phyloP scores from a whole-genome alignment of 1,140 invertebrate genomes.

The Diachasma alloeum region DNA sequence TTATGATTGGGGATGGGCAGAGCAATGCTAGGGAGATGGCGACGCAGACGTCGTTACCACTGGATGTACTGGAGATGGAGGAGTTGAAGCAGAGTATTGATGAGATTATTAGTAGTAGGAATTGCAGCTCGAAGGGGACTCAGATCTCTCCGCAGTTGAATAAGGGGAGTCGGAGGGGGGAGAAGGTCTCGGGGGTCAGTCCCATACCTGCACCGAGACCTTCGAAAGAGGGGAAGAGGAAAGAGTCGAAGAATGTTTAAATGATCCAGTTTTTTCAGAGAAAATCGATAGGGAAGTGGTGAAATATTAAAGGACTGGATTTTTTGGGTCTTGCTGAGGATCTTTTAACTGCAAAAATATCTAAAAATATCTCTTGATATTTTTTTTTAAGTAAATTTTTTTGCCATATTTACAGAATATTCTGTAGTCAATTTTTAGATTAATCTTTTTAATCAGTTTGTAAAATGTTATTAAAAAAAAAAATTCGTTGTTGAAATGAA shows the following conservation, averaged over 20 bases:
- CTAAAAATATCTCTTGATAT: too few relatives aligned
- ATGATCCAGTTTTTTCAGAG: not conserved
- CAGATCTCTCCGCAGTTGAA: conserved; percentile 57
- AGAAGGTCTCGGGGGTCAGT: not conserved
- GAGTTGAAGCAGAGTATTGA: conserved; percentile 61
- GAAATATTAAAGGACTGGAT: not conserved
- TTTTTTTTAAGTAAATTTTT: too few relatives aligned
- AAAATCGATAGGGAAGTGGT: not conserved
- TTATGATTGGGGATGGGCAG: conserved; percentile 67
- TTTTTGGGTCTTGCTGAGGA: too few relatives aligned
- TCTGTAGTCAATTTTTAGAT: too few relatives aligned
- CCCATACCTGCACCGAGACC: not conserved
- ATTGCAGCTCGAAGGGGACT: conserved; percentile 55
- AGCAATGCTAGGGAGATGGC: conserved; percentile 69
- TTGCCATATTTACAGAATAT: too few relatives aligned
- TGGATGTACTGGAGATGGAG: conserved; percentile 62
- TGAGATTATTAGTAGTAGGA: conserved; percentile 57
- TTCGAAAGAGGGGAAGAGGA: conserved; percentile 15
- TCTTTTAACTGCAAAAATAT: too few relatives aligned
- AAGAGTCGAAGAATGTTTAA: not conserved
- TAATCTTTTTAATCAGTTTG: too few relatives aligned
- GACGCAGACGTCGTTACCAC: conserved; percentile 64
- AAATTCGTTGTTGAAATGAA: too few relatives aligned
- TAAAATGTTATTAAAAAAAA: too few relatives aligned
- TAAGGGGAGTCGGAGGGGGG: conserved; percentile 45